Conservation (phyloP, 2,888 invertebrate genomes). For the Athalia circularis region DNA sequence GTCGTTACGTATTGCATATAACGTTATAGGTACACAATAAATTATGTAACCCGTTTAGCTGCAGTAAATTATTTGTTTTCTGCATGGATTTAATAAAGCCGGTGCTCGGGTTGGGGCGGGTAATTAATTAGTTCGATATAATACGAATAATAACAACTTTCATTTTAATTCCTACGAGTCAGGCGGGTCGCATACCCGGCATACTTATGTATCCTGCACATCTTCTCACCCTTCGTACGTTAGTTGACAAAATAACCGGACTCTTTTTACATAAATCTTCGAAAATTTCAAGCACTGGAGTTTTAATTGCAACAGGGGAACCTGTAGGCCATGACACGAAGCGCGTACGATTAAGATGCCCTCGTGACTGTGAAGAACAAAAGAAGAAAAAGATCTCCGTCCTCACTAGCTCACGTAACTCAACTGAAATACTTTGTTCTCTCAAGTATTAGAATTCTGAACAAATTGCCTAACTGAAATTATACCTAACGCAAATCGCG, state of each 20-base stretch:
- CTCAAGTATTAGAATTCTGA: too few relatives aligned
- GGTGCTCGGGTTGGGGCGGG: background rate
- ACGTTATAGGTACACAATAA: background rate
- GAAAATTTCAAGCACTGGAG: background rate
- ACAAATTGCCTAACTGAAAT: too few relatives aligned
- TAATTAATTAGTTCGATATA: too few relatives aligned
- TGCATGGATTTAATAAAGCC: slow-evolving; percentile 44
- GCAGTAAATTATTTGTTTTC: slow-evolving; percentile 20
- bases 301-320: background rate
- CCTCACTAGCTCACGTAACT: too few relatives aligned
- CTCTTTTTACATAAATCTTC: slow-evolving; percentile 1
- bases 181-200: background rate
- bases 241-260: background rate
- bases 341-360: background rate
- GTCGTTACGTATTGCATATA: background rate
- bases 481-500: too few relatives aligned
- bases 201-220: too few relatives aligned
- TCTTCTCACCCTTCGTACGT: too few relatives aligned
- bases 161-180: slow-evolving; percentile 29
- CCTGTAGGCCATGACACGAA: background rate
- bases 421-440: too few relatives aligned
- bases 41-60: slow-evolving; percentile 22
- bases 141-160: slow-evolving; percentile 40
- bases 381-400: background rate
- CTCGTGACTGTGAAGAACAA: background rate